phyloP scores from a whole-genome alignment of 2,888 invertebrate species.

The Pandemis cinnamomeana region DNA sequence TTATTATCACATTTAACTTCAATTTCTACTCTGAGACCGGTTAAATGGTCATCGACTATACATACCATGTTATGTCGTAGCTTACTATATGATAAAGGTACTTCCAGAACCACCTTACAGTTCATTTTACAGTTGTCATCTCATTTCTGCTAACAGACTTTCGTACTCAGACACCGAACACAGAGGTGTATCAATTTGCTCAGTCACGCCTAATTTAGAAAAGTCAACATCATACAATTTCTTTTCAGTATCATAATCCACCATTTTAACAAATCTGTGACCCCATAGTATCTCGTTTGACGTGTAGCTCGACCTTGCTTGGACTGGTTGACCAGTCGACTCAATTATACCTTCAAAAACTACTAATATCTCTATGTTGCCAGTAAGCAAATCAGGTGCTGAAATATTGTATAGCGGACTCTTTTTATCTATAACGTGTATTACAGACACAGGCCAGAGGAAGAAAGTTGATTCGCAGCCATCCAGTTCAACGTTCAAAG shows the following conservation, averaged over 20 bases:
- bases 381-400: slow-evolving; percentile 93
- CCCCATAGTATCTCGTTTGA: slow-evolving; percentile 94
- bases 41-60: too few relatives aligned
- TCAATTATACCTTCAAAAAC: slow-evolving; percentile 96
- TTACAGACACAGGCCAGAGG: slow-evolving; percentile 97
- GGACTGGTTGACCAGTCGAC: slow-evolving; percentile 93
- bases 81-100: not conserved
- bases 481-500: slow-evolving; percentile 90
- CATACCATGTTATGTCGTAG: too few relatives aligned
- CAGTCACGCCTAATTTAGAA: slow-evolving; percentile 93
- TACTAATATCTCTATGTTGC: slow-evolving; percentile 94
- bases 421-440: slow-evolving; percentile 93
- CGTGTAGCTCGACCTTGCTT: slow-evolving; percentile 92
- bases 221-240: slow-evolving; percentile 94
- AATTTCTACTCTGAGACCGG: too few relatives aligned
- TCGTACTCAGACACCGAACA: slow-evolving; percentile 90
- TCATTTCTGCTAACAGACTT: slow-evolving; percentile 47
- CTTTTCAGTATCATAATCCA: slow-evolving; percentile 88
- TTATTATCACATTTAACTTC: too few relatives aligned
- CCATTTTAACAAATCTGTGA: slow-evolving; percentile 92
- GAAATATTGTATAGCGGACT: slow-evolving; percentile 96
- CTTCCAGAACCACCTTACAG: not conserved
- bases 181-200: slow-evolving; percentile 93
- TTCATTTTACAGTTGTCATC: not conserved
- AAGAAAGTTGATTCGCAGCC: slow-evolving; percentile 96